Conservation (phyloP, 2,888 invertebrate genomes). For the Epirrhoe tristata region DNA sequence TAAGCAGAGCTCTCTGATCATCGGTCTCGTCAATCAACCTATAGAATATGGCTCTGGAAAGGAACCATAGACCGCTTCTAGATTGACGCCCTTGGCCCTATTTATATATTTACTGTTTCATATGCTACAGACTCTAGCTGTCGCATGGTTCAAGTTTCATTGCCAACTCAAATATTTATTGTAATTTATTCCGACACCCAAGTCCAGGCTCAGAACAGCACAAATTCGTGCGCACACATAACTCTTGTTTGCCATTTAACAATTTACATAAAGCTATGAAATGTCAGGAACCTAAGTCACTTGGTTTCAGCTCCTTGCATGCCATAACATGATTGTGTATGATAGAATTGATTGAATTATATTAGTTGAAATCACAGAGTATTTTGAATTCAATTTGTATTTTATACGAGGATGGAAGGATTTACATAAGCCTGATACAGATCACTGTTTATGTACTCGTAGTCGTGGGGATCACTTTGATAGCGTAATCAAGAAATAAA, state of each 20-base stretch:
- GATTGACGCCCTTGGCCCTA: background rate
- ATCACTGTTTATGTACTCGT: background rate
- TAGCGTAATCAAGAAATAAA: background rate
- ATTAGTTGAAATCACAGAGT: background rate
- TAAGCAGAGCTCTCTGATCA: too few relatives aligned
- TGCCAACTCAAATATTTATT: conserved; percentile 58
- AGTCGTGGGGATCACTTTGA: background rate
- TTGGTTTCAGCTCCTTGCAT: conserved; percentile 30
- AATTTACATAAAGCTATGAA: conserved; percentile 53
- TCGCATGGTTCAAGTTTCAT: conserved; percentile 39
- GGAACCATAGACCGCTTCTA: too few relatives aligned
- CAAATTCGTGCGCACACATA: conserved; percentile 51
- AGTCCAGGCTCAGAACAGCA: conserved; percentile 49
- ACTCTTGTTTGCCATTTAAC: conserved; percentile 53
- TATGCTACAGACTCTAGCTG: conserved; percentile 17
- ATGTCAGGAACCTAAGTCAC: conserved; percentile 32
- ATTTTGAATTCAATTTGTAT: background rate
- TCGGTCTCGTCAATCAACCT: too few relatives aligned
- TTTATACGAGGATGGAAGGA: background rate
- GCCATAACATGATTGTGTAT: conserved; percentile 33
- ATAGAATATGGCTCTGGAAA: too few relatives aligned
- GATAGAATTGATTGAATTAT: background rate
- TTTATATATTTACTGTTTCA: conserved; percentile 29
- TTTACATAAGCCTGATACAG: background rate
- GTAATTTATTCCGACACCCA: conserved; percentile 63